Percentiles rank a stretch among this genome's conserved stretches.
Evolutionary conservation across 2,113 vertebrate genomes (phyloP).

Genomic region (Cyprinodon variegatus): DNA sequence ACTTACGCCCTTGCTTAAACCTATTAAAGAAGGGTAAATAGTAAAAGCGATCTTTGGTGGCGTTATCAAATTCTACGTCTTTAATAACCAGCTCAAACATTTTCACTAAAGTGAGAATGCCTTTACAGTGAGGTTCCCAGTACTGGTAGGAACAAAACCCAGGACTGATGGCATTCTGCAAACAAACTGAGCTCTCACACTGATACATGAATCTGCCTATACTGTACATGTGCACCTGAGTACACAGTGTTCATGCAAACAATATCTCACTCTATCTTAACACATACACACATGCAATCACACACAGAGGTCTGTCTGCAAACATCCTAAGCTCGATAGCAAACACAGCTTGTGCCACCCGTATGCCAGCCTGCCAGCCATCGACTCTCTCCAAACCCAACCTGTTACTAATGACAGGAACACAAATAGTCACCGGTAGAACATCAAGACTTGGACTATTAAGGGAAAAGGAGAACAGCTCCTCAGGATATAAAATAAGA

Average conservation of each 20-base stretch:
- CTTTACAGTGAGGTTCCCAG: background rate
- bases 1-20: background rate
- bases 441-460: conserved; percentile 38
- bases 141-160: conserved; percentile 7
- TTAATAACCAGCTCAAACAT: background rate
- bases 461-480: no score
- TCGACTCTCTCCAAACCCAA: conserved; percentile 67
- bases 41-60: background rate
- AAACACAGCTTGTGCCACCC: conserved; percentile 73
- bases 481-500: no score
- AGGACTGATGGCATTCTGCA: conserved; percentile 26
- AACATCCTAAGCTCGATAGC: conserved; percentile 69
- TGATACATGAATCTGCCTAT: conserved; percentile 38
- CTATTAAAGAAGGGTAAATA: background rate
- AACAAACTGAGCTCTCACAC: conserved; percentile 40
- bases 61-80: background rate
- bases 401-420: conserved; percentile 76
- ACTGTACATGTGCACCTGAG: conserved; percentile 47
- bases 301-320: conserved; percentile 48
- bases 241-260: conserved; percentile 52
- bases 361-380: conserved; percentile 67
- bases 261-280: conserved; percentile 13
- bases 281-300: conserved; percentile 9
- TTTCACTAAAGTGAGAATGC: background rate
- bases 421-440: conserved; percentile 67